A percentile compares a stretch with the other conserved stretches of the same genome.
Evolutionary conservation across 2,113 vertebrate genomes (phyloP).

Genomic region (Passerina amoena): DNA sequence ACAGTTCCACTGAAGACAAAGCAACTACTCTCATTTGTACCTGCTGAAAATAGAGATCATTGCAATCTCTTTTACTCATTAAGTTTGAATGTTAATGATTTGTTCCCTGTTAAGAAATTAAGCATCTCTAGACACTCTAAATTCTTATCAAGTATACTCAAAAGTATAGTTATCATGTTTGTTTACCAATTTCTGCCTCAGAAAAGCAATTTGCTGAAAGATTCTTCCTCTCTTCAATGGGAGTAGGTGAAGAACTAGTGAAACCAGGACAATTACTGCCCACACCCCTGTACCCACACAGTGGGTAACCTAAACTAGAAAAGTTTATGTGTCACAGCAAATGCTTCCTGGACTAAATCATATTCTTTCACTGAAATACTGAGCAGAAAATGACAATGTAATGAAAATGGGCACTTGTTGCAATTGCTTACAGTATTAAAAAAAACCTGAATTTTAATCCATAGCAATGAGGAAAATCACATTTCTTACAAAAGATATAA

Average conservation of each 20-base stretch:
- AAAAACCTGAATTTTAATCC: neutral
- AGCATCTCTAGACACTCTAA: neutral
- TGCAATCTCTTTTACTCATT: neutral
- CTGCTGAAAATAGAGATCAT: neutral
- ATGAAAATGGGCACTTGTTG: neutral
- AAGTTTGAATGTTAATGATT: neutral
- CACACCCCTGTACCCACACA: fast-evolving
- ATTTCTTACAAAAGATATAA: neutral
- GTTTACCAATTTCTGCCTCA: neutral
- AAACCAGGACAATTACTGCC: neutral
- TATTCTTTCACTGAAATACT: neutral
- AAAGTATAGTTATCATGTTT: neutral
- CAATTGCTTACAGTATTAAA: neutral
- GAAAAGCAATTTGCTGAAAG: neutral
- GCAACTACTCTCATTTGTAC: neutral
- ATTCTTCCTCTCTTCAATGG: neutral
- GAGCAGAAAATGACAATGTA: neutral
- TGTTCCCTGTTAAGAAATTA: neutral
- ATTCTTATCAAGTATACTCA: neutral
- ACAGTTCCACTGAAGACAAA: neutral
- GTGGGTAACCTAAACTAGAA: neutral
- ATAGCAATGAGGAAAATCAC: neutral
- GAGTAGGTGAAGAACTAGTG: neutral
- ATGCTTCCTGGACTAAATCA: neutral
- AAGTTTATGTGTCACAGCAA: neutral